A percentile compares a stretch with the other conserved stretches of the same genome.
Evolutionary conservation across 2,797 vertebrate species (phyloP).

Genomic region (Argya squamiceps): DNA sequence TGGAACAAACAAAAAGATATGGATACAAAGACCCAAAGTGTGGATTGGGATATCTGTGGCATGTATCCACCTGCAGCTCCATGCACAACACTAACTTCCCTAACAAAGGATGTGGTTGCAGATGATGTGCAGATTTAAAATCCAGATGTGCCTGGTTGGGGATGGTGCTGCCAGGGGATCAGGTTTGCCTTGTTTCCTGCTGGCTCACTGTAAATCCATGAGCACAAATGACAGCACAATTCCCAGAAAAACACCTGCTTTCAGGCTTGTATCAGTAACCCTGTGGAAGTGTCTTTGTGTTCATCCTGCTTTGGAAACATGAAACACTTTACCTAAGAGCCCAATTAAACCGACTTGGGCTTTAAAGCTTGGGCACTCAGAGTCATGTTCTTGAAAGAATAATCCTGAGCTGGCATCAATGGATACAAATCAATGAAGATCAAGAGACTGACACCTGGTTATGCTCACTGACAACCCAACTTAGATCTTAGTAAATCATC

Average conservation of each 20-base stretch:
- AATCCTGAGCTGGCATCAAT: neutral
- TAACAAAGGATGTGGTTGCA: neutral
- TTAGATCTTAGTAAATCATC: neutral
- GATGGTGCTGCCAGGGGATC: neutral
- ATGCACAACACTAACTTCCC: accelerated
- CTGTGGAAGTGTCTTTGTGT: neutral
- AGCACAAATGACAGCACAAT: neutral
- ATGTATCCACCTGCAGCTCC: neutral
- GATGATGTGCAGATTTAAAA: neutral
- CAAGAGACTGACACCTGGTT: neutral
- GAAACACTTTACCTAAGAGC: neutral
- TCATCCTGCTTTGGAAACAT: neutral
- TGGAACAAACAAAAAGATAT: neutral
- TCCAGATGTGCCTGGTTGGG: neutral
- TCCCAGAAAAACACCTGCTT: neutral
- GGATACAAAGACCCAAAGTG: neutral
- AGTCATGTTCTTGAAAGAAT: neutral
- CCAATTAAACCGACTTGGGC: slow-evolving; percentile 7
- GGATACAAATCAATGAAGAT: slow-evolving; percentile 7
- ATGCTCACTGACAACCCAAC: neutral
- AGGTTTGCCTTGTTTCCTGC: neutral
- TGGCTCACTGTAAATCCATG: neutral
- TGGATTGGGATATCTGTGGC: neutral
- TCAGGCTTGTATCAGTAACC: neutral
- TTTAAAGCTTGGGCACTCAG: neutral